phyloP scores from a whole-genome alignment of 2,888 invertebrate species.

The Sialis fuliginosa region DNA sequence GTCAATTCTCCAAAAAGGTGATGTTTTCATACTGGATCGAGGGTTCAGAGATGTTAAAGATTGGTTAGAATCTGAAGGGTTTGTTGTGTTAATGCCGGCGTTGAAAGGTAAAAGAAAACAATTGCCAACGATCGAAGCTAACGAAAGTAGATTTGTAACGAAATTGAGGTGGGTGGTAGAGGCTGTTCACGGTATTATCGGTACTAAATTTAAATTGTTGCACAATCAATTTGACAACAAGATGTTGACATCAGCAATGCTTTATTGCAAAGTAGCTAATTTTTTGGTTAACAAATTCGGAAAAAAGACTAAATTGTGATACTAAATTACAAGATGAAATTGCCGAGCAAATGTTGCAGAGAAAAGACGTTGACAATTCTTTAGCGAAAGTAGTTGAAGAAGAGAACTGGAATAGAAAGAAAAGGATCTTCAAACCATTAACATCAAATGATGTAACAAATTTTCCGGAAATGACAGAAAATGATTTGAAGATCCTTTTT shows the following conservation, averaged over 20 bases:
- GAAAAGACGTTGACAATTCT: conserved; percentile 4
- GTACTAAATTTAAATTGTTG: conserved; percentile 7
- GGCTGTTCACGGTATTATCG: conserved; percentile 11
- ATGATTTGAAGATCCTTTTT: conserved; percentile 1
- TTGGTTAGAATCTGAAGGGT: too few relatives aligned
- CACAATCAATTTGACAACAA: conserved; percentile 9
- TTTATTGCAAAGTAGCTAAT: conserved; percentile 8
- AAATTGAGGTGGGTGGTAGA: conserved; percentile 12
- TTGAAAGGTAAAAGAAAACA: conserved; percentile 13
- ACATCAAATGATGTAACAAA: neutral
- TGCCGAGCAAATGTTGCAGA: conserved; percentile 2
- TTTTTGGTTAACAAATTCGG: conserved; percentile 10
- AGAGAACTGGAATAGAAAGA: conserved; percentile 2
- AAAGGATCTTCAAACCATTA: neutral
- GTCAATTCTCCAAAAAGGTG: neutral
- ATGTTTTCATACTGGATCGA: neutral
- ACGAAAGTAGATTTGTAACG: conserved; percentile 4
- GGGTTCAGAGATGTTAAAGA: neutral
- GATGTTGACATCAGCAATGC: conserved; percentile 5
- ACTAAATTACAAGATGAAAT: conserved; percentile 4
- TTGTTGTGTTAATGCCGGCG: conserved; percentile 13
- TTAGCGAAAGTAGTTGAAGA: conserved; percentile 4
- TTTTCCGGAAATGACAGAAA: neutral
- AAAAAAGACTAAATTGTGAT: conserved; percentile 8
- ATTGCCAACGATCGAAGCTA: conserved; percentile 9